Percentiles rank a stretch among this genome's conserved stretches.
These are phyloP conservation scores for Catonia carolina DNA, from an alignment of 2,888 invertebrate genomes.

Conservation along the genomic window DNA sequence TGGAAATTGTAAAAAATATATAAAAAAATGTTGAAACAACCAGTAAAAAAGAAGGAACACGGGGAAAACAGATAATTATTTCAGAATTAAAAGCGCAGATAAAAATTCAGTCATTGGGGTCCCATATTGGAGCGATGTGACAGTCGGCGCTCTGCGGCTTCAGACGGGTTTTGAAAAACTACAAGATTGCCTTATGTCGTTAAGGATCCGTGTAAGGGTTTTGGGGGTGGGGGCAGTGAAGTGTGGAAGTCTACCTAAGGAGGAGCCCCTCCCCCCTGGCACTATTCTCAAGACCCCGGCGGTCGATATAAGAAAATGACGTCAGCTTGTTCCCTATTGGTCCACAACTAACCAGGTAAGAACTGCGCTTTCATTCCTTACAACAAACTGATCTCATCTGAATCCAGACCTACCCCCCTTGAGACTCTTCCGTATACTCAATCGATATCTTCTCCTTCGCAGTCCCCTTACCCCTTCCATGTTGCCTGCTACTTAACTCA, in stretches of 20 bases:
- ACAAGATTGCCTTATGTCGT: too few species aligned
- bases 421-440: background rate
- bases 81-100: conserved; percentile 29
- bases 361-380: conserved; percentile 3
- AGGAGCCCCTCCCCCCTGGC: conserved; percentile 3
- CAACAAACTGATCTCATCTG: background rate
- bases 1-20: conserved; percentile 29
- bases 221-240: conserved; percentile 3
- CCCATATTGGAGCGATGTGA: conserved; percentile 27
- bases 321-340: conserved; percentile 10
- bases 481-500: too few species aligned
- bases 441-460: conserved; percentile 4
- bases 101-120: conserved; percentile 30
- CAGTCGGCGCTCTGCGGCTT: conserved; percentile 13
- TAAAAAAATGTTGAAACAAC: conserved; percentile 27
- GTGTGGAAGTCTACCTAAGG: conserved; percentile 11
- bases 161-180: too few species aligned
- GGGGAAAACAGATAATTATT: conserved; percentile 29
- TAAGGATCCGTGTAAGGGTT: conserved; percentile 2
- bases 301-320: conserved; percentile 15
- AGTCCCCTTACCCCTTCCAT: background rate
- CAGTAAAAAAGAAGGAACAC: conserved; percentile 29
- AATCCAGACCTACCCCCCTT: background rate
- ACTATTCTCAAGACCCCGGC: conserved; percentile 8
- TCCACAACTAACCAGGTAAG: conserved; percentile 9